phyloP scores from a whole-genome alignment of 2,113 vertebrate species.

The Fukomys damarensis region DNA sequence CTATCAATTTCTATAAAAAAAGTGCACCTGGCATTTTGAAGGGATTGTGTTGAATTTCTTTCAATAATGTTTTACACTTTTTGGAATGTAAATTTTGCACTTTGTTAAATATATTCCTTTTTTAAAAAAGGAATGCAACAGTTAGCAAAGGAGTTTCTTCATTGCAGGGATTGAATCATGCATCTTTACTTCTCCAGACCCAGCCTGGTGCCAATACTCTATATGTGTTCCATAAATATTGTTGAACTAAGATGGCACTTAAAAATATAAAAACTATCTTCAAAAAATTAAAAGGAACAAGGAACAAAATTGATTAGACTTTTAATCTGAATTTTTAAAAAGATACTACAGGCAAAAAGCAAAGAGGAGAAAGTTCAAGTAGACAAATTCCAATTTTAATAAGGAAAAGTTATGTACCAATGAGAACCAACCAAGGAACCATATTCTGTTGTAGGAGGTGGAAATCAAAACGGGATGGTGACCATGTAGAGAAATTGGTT shows the following conservation, averaged over 20 bases:
- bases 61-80: too few relatives aligned
- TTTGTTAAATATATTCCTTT: too few relatives aligned
- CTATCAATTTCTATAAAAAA: too few relatives aligned
- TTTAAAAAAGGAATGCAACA: not conserved
- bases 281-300: not conserved
- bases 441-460: not conserved
- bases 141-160: not conserved
- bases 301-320: not conserved
- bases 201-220: not conserved
- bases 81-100: too few relatives aligned
- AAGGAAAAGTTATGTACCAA: not conserved
- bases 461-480: not conserved
- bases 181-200: not conserved
- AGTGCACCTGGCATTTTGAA: too few relatives aligned
- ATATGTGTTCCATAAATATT: not conserved
- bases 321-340: not conserved
- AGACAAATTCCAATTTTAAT: not conserved
- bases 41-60: too few relatives aligned
- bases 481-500: not conserved
- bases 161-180: not conserved
- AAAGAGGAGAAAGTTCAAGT: not conserved
- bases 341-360: not conserved
- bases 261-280: not conserved
- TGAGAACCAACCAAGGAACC: not conserved
- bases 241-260: not conserved